Percentiles rank a stretch among this genome's conserved stretches.
These are phyloP conservation scores for Pseudoips prasinana DNA, from an alignment of 2,888 invertebrate genomes.

Conservation along the genomic window DNA sequence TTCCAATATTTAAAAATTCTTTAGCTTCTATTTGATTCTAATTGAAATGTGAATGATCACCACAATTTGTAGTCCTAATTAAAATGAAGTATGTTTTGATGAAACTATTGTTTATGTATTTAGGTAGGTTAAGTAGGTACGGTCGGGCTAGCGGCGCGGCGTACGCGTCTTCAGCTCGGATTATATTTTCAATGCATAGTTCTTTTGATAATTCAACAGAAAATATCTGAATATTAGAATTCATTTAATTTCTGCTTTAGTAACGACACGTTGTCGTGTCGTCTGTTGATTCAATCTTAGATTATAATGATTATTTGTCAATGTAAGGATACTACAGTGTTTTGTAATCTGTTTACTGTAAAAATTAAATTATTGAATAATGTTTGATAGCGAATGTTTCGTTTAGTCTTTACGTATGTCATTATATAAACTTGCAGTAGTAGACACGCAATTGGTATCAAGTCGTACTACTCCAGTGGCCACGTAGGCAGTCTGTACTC, in stretches of 20 bases:
- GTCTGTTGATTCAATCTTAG: conserved; percentile 38
- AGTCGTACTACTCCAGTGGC: too few species aligned
- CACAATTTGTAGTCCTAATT: conserved; percentile 23
- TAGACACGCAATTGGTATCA: too few species aligned
- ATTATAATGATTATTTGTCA: conserved; percentile 44
- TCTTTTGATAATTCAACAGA: conserved; percentile 14
- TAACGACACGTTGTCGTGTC: conserved; percentile 16
- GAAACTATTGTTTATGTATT: conserved; percentile 43
- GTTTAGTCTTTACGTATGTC: conserved; percentile 40
- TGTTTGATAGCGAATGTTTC: conserved; percentile 58
- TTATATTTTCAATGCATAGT: conserved; percentile 10
- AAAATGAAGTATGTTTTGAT: conserved; percentile 34
- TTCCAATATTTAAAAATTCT: conserved; percentile 20
- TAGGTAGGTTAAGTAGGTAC: conserved; percentile 50
- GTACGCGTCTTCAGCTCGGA: conserved; percentile 23
- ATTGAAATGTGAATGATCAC: neutral
- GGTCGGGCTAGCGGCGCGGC: conserved; percentile 25
- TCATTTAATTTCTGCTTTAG: neutral
- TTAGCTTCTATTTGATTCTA: conserved; percentile 22
- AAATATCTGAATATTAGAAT: conserved; percentile 10
- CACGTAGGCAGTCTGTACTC: too few species aligned
- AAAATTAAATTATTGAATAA: conserved; percentile 51
- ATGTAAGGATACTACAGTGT: conserved; percentile 65
- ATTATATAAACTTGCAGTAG: conserved; percentile 11
- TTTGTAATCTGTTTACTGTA: conserved; percentile 65